These are phyloP conservation scores for Cydia strobilella DNA, from an alignment of 1,140 invertebrate genomes.

Conservation along the genomic window DNA sequence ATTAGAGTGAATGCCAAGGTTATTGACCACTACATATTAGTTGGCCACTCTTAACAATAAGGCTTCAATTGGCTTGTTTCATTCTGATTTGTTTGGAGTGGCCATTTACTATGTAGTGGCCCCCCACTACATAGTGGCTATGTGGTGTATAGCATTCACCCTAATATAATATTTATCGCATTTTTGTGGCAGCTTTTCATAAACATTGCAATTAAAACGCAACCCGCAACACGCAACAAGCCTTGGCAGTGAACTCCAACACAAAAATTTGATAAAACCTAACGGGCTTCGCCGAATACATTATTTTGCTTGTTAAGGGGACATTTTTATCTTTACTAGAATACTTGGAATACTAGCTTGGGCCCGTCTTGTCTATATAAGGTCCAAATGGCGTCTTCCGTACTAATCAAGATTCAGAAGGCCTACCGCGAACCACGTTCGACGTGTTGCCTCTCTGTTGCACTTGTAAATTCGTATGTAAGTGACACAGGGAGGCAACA, in stretches of 20 bases:
- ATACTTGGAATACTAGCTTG: conserved; percentile 19
- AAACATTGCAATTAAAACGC: background rate
- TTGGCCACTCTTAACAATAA: too few species aligned
- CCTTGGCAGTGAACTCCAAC: background rate
- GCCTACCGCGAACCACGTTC: too few species aligned
- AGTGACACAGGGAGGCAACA: too few species aligned
- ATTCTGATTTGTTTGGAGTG: too few species aligned
- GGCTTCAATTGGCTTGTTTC: too few species aligned
- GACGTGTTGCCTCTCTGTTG: too few species aligned
- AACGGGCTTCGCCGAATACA: background rate
- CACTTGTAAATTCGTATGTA: too few species aligned
- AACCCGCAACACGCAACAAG: background rate
- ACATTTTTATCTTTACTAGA: conserved; percentile 13
- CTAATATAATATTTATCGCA: background rate
- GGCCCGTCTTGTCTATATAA: conserved; percentile 16
- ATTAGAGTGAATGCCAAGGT: too few species aligned
- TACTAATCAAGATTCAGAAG: conserved; percentile 25
- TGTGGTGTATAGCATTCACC: too few species aligned
- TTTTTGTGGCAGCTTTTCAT: background rate
- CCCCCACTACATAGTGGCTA: too few species aligned
- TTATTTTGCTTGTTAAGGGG: background rate
- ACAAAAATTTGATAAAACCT: background rate
- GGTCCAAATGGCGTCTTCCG: conserved; percentile 28
- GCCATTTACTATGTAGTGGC: too few species aligned
- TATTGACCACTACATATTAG: too few species aligned